Base-by-base conservation (phyloP, 2,113 vertebrate genomes). In the Perca schrenkii region DNA sequence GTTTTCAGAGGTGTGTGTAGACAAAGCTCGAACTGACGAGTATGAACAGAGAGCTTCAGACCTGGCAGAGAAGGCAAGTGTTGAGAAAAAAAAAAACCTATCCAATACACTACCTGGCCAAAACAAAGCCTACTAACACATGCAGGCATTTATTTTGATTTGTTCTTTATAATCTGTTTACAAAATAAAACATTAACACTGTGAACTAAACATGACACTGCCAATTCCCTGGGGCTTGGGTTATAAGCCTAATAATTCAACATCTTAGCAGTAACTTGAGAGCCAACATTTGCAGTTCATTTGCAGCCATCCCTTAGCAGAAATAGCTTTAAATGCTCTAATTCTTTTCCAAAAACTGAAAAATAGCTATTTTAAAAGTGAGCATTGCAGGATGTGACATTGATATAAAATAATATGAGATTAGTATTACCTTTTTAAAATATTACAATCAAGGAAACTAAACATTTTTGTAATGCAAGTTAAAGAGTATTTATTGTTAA, bases 11-110 rank as follows among this genome's bases (percentile, higher is more conserved):
- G 88, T 96, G 88, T 99, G 97, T 90, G 91, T 97, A 68, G 97
- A 98, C 84, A 97, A 97, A 94, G 96, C 96, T 34, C 97, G 96
- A 88, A 79, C 94, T 58, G 97, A 98, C 91, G 97, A 98, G 79
- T 97, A 86, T 91, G 97, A 99, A 94, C 96, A 96, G 87, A 96
- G 91, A 86, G 95, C 96, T 80, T 96, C 94, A 56, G 97, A 98
- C 82, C 92, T 97, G 88, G 93, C 91, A 43, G 96, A 96, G 87
- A 98, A 98, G 95, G 98, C 96, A 92, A 96, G 96, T 95, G 79
- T 72, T 77, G 15, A 82, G 28, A 2, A 69, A 70, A 47, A 47
- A 47, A 14, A 43, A 12, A 1, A 19, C 71, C 1, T 19, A 28
- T 57, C 12, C 22, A 22, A 60, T 13, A 36, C 21, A 74, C 56